Evolutionary conservation across 2,888 invertebrate genomes (phyloP), one percentile per base, ranked within the genome.

Genomic region (Agelastica alni): DNA sequence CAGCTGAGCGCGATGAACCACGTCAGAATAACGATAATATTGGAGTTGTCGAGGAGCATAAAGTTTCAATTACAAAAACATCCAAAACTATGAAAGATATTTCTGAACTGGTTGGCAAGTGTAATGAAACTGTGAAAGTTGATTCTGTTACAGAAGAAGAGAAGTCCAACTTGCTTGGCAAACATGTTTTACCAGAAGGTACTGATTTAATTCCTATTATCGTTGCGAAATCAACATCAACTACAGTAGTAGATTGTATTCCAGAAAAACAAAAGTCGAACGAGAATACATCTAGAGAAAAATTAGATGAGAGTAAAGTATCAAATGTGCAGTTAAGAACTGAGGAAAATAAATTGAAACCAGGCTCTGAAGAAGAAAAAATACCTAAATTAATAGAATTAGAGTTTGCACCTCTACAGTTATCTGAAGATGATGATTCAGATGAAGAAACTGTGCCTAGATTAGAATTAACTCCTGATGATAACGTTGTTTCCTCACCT

Each of bases 351-450:
- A 26, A 26, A 26, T 7, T 26, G 6, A 26, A 26, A 26, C 26
- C 26, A 26, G 9, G 9, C 2, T 7, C 26, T 22, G 12, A 10
- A 9, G 31, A 9, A 30, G 45, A 32, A 18, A 41, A 30, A 20
- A 17, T 1, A 6, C 17, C 37, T 3, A 46, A 47, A n/a, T 26
- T 56, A 7, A n/a, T 3, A 22, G 46, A 42, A 20, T 34, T 56
- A 22, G 49, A 56, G 41, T 48, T 53, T 41, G 53, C 52, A 16
- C 52, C 56, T 17, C 37, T 56, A 6, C 57, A 53, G 44, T 31
- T 55, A 12, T 58, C 56, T n/a, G 59, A 58, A 43, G 58, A 57
- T 22, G 52, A 57, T 17, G 52, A 56, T n/a, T 52, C 53, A 5
- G 56, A 56, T 10, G 55, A 56, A 13, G 61, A 58, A 30, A 20